Conservation (phyloP, 2,797 vertebrate genomes). For the Danio aesculapii region DNA sequence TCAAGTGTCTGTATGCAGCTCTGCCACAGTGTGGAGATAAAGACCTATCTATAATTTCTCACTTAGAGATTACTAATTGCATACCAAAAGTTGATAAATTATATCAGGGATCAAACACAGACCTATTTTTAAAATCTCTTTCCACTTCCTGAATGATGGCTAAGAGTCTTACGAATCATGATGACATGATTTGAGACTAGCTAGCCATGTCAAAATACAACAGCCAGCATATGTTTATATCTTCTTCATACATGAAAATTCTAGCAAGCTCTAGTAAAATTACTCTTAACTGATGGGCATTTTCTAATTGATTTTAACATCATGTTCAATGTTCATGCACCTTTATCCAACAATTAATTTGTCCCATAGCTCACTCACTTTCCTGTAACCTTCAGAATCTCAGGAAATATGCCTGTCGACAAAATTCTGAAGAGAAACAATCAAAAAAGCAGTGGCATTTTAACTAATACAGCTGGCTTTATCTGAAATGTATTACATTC, state of each 20-base stretch:
- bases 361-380: neutral
- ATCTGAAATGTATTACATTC: neutral
- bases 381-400: neutral
- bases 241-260: neutral
- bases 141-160: neutral
- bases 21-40: neutral
- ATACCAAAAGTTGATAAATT: neutral
- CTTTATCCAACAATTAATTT: neutral
- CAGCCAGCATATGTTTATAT: neutral
- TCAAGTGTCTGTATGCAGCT: constrained; percentile 1
- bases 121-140: neutral
- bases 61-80: neutral
- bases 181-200: neutral
- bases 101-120: neutral
- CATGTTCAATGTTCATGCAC: neutral
- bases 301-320: constrained; percentile 2
- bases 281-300: neutral
- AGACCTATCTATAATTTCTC: neutral
- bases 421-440: too few species aligned
- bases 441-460: neutral
- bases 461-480: neutral
- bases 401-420: too few species aligned
- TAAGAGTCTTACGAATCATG: neutral
- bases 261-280: neutral
- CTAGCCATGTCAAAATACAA: neutral